A percentile compares a stretch with the other conserved stretches of the same genome.
Evolutionary conservation across 2,113 vertebrate genomes (phyloP).

Genomic region (Oxygymnocypris stewartii): DNA sequence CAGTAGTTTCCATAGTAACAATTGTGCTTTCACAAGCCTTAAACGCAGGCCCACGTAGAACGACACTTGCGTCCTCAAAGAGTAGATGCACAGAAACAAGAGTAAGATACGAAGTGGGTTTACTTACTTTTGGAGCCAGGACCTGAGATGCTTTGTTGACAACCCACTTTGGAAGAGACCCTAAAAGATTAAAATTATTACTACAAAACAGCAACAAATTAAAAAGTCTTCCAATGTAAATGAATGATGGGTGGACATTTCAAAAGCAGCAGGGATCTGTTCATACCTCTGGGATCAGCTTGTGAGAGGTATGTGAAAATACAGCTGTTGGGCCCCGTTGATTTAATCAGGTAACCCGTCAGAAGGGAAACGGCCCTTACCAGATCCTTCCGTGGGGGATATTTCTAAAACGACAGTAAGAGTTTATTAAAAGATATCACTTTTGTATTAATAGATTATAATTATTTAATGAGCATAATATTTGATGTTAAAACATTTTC

Average conservation of each 20-base stretch:
- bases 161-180: constrained; percentile 80
- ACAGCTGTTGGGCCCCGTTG: constrained; percentile 76
- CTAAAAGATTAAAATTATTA: constrained; percentile 56
- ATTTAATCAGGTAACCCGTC: constrained; percentile 74
- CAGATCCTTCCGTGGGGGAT: constrained; percentile 70
- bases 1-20: constrained; percentile 66
- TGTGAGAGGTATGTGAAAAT: constrained; percentile 80
- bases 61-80: not conserved
- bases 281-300: constrained; percentile 80
- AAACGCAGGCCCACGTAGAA: constrained; percentile 47
- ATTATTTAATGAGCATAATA: not conserved
- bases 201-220: not conserved
- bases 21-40: constrained; percentile 62
- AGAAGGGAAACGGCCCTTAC: constrained; percentile 80
- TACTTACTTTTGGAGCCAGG: constrained; percentile 74
- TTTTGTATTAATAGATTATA: not conserved
- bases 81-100: not conserved
- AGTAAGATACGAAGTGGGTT: not conserved
- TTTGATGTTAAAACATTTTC: not conserved
- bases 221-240: not conserved
- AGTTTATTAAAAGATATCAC: not conserved
- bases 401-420: constrained; percentile 65
- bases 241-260: not conserved
- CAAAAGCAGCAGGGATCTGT: not conserved
- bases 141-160: constrained; percentile 79